phyloP scores from a whole-genome alignment of 2,797 vertebrate species.

The Paedocypris micromegethes region DNA sequence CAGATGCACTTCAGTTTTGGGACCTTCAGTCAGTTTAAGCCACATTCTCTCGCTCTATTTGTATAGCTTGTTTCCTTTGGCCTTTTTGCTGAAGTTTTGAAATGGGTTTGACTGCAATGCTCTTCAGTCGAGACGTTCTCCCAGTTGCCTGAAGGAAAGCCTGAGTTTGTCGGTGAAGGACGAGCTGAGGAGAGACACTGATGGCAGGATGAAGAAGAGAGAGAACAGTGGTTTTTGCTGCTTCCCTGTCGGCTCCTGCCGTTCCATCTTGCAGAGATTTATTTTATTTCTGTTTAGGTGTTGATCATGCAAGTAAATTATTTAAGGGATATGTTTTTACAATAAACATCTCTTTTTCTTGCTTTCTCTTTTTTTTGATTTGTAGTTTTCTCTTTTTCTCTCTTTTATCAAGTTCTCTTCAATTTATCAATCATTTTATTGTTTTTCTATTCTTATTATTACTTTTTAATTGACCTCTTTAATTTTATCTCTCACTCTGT shows the following conservation, averaged over 20 bases:
- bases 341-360: too few relatives aligned
- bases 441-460: too few relatives aligned
- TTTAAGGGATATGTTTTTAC: too few relatives aligned
- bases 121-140: not conserved
- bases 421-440: too few relatives aligned
- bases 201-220: constrained; percentile 42
- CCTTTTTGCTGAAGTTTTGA: not conserved
- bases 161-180: constrained; percentile 7
- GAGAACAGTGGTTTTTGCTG: constrained; percentile 36
- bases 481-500: too few relatives aligned
- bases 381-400: not conserved
- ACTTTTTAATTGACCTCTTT: too few relatives aligned
- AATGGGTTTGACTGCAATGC: not conserved
- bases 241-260: constrained; percentile 30
- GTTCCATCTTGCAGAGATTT: not conserved
- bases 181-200: constrained; percentile 16
- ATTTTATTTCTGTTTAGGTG: not conserved
- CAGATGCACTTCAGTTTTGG: too few relatives aligned
- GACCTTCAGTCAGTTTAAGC: too few relatives aligned
- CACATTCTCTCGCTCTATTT: too few relatives aligned
- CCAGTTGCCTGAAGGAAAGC: not conserved
- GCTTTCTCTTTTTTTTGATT: too few relatives aligned
- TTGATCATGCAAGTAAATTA: not conserved
- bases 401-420: too few relatives aligned
- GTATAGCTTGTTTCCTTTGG: not conserved